These are phyloP conservation scores for Parauchenoglanis punctatus DNA, from an alignment of 2,797 vertebrate species.

Conservation along the genomic window DNA sequence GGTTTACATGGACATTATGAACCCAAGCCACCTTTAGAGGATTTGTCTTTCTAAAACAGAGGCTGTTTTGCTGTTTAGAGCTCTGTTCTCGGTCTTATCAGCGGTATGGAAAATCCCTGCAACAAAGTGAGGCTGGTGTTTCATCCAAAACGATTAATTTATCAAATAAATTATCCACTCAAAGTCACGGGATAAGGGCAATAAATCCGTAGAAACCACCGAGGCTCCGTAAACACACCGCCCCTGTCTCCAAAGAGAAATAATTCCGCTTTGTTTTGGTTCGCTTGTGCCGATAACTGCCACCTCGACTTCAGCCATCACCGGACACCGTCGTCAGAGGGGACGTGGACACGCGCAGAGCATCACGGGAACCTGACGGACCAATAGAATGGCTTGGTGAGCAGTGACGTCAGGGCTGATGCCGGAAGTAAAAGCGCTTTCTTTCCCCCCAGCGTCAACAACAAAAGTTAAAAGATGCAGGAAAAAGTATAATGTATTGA, in stretches of 20 bases:
- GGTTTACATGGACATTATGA: not conserved
- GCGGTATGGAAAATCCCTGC: not conserved
- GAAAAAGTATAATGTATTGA: not conserved
- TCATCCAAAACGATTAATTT: not conserved
- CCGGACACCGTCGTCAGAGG: conserved; percentile 61
- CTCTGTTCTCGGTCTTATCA: not conserved
- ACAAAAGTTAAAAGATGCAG: not conserved
- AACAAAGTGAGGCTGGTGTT: not conserved
- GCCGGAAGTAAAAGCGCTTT: conserved; percentile 13
- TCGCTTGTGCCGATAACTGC: conserved; percentile 62
- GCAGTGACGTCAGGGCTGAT: not conserved
- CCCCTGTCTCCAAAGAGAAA: too few species aligned
- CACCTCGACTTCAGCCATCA: conserved; percentile 79
- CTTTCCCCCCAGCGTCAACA: not conserved
- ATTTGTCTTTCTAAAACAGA: not conserved
- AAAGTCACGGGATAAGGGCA: not conserved
- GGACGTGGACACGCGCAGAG: conserved; percentile 76
- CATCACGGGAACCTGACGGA: conserved; percentile 76
- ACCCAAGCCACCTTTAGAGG: not conserved
- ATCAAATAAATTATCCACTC: not conserved
- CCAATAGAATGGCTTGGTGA: conserved; percentile 59
- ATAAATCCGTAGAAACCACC: not conserved
- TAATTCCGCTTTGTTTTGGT: conserved; percentile 39
- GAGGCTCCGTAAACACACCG: not conserved
- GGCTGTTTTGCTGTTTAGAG: not conserved